Base-by-base conservation (phyloP, 2,888 invertebrate genomes). In the Polymixis lichenea region DNA sequence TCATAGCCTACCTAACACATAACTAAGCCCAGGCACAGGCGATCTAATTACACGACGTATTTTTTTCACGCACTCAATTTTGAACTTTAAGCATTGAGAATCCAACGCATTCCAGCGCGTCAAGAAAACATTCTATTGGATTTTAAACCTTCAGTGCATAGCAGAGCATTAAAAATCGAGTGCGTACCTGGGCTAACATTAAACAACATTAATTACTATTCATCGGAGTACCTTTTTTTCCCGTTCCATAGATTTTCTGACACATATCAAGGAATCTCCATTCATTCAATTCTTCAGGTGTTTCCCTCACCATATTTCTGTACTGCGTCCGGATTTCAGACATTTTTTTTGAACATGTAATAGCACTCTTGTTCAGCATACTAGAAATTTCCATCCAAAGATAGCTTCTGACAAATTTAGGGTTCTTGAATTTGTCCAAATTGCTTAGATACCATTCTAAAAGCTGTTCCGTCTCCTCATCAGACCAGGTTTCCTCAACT, bases 221-320 rank as follows among this genome's bases (percentile, higher is more conserved):
- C 22, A 69, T 66, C 0, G 81, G 71, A 25, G 75, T 82, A 7
- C 80, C 89, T 74, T 92, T 95, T 81, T 94, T 95, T 0, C 96
- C 96, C 0, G 95, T 96, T 0, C 96, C 96, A 86, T 96, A 96
- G 28, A 96, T 96, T 83, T 96, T 95, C 83, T 95, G 95, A 73
- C 96, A 96, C 15, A 96, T 89, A 43, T 91, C 93, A 66, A 92
- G 90, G 76, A 95, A 96, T 66, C 90, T 92, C 96, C 96, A 96
- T 25, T 82, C 86, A 1, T 87, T 87, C 73, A 95, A 86, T 17
- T 91, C 91, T 0, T 90, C 92, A 0, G 92, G 90, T 70, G 87
- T 92, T 71, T 95, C 93, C 28, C 92, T 93, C 0, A 95, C 95
- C 93, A 94, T 94, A 76, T 91, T 93, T 64, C 95, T 92, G 60